phyloP scores from a whole-genome alignment of 2,113 vertebrate genomes.

The Gobius niger region DNA sequence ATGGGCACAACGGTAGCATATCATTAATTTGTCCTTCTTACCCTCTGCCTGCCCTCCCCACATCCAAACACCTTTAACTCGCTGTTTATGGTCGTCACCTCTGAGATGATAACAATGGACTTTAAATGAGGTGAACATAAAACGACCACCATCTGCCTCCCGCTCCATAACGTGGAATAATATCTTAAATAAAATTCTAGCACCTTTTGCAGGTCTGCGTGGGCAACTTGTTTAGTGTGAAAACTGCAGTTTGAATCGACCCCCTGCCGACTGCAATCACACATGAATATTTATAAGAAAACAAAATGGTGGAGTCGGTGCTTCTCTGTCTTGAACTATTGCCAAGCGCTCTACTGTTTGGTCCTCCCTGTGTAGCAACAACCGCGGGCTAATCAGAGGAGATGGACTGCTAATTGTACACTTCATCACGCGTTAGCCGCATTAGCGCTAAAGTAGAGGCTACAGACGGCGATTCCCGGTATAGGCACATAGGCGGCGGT shows the following conservation, averaged over 20 bases:
- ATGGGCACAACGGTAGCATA: too few relatives aligned
- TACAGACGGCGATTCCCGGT: neutral
- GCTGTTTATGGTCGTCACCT: too few relatives aligned
- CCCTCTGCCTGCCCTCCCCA: too few relatives aligned
- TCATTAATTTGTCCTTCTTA: too few relatives aligned
- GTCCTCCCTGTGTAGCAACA: slow-evolving; percentile 12
- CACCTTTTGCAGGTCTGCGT: neutral
- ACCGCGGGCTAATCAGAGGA: slow-evolving; percentile 17
- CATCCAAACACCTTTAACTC: too few relatives aligned
- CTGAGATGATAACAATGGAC: too few relatives aligned
- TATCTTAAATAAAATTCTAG: neutral
- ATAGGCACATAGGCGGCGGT: neutral
- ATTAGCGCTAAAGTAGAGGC: slow-evolving; percentile 7
- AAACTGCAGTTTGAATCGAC: neutral
- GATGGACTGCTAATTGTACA: slow-evolving; percentile 5
- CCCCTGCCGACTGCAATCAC: neutral
- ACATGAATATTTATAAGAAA: slow-evolving; percentile 1
- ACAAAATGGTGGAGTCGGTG: slow-evolving; percentile 32
- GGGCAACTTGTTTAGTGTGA: neutral
- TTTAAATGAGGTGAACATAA: neutral
- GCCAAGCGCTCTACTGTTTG: slow-evolving; percentile 29
- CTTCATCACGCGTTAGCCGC: slow-evolving; percentile 29
- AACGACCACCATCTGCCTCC: neutral
- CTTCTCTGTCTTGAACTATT: slow-evolving; percentile 21
- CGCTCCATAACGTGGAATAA: neutral